These are phyloP conservation scores for Liopterus haemorrhoidalis DNA, from an alignment of 2,888 invertebrate genomes.

Conservation along the genomic window DNA sequence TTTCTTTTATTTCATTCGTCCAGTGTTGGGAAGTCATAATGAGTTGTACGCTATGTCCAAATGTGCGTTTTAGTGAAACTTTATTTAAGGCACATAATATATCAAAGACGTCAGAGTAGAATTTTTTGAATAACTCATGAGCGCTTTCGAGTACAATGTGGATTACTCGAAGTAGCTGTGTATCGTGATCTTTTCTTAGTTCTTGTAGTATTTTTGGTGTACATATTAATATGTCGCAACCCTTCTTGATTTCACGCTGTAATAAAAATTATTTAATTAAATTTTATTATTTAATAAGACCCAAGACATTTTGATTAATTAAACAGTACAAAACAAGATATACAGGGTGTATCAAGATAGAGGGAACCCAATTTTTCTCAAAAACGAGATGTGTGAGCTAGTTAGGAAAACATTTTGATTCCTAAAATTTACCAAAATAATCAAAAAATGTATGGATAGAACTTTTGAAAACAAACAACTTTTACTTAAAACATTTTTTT, in stretches of 20 bases:
- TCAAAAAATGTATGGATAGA: too few species aligned
- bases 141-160: constrained; percentile 67
- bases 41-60: constrained; percentile 52
- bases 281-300: too few species aligned
- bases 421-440: too few species aligned
- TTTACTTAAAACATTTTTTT: too few species aligned
- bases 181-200: constrained; percentile 47
- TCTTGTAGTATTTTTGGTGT: constrained; percentile 56
- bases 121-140: constrained; percentile 56
- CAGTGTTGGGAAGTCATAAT: constrained; percentile 59
- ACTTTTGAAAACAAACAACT: too few species aligned
- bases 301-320: too few species aligned
- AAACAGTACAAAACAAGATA: too few species aligned
- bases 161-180: constrained; percentile 57
- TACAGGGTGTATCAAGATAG: too few species aligned
- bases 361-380: too few species aligned
- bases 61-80: constrained; percentile 45
- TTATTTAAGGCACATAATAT: constrained; percentile 46
- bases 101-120: constrained; percentile 47
- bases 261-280: too few species aligned
- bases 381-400: too few species aligned
- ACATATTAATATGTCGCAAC: constrained; percentile 65
- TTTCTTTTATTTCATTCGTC: constrained; percentile 53
- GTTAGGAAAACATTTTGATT: too few species aligned
- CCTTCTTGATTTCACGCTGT: constrained; percentile 51